phyloP scores from a whole-genome alignment of 2,113 vertebrate genomes.

The Hymenochirus boettgeri region DNA sequence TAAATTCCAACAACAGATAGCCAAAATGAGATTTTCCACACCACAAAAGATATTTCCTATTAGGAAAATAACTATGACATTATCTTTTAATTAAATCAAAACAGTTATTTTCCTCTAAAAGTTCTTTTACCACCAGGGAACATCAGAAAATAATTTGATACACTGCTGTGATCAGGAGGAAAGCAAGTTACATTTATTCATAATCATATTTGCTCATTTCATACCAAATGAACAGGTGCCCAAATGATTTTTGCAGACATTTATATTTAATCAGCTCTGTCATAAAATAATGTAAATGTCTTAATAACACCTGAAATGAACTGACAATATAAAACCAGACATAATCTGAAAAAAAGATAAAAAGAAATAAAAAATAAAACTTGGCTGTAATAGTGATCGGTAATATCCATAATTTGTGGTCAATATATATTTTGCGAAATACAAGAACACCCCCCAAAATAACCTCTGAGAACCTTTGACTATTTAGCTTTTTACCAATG shows the following conservation, averaged over 20 bases:
- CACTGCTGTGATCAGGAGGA: conserved; percentile 3
- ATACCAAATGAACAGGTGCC: conserved; percentile 2
- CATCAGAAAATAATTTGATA: conserved; percentile 10
- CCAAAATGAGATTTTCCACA: too few relatives aligned
- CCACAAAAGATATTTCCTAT: neutral
- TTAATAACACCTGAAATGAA: too few relatives aligned
- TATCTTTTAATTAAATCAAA: conserved; percentile 38
- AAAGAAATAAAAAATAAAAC: neutral
- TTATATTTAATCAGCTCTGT: neutral
- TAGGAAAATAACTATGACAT: conserved; percentile 10
- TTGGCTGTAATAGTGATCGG: too few relatives aligned
- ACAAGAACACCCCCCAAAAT: too few relatives aligned
- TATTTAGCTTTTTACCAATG: too few relatives aligned
- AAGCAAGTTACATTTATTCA: neutral
- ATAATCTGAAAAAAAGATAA: neutral
- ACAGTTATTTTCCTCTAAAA: conserved; percentile 16
- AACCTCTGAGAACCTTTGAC: too few relatives aligned
- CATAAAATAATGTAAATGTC: too few relatives aligned
- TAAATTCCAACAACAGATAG: too few relatives aligned
- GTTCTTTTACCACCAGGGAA: neutral
- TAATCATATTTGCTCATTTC: conserved; percentile 10
- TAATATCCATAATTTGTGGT: too few relatives aligned
- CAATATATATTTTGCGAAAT: too few relatives aligned
- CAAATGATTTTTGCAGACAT: neutral
- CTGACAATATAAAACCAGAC: neutral